A percentile compares a stretch with the other conserved stretches of the same genome.
These are phyloP conservation scores for Oxytorus armatus DNA, from an alignment of 2,888 invertebrate species.

Conservation along the genomic window DNA sequence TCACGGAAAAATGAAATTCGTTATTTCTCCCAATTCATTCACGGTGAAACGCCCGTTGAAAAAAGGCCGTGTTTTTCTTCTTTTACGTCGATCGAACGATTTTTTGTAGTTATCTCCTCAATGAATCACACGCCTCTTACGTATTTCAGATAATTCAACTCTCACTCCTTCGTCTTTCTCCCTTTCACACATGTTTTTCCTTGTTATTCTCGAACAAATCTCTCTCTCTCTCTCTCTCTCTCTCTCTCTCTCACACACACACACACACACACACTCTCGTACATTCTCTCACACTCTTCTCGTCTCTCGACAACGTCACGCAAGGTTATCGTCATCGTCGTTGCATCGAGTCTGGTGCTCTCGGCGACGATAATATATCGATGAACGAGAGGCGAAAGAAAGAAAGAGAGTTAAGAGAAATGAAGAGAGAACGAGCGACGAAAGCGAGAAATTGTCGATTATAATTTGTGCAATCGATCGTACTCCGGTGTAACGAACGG, in stretches of 20 bases:
- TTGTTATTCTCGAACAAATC: slow-evolving; percentile 39
- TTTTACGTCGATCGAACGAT: not conserved
- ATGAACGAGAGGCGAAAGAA: slow-evolving; percentile 40
- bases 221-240: slow-evolving; percentile 56
- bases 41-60: not conserved
- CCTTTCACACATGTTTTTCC: slow-evolving; percentile 28
- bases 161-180: slow-evolving; percentile 18
- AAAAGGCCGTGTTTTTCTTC: not conserved
- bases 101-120: not conserved
- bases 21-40: slow-evolving; percentile 23
- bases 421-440: slow-evolving; percentile 67
- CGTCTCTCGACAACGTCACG: slow-evolving; percentile 63
- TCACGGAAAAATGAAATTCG: slow-evolving; percentile 34
- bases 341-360: slow-evolving; percentile 60
- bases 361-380: slow-evolving; percentile 34
- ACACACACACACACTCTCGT: too few relatives aligned
- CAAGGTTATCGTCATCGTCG: slow-evolving; percentile 71
- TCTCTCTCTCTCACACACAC: slow-evolving; percentile 50
- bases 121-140: slow-evolving; percentile 28
- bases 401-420: slow-evolving; percentile 37
- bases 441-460: slow-evolving; percentile 33
- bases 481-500: slow-evolving; percentile 55
- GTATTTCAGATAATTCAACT: slow-evolving; percentile 14
- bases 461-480: slow-evolving; percentile 61
- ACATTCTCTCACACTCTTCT: slow-evolving; percentile 54